These are phyloP conservation scores for Mohoua ochrocephala DNA, from an alignment of 2,113 vertebrate species.

Conservation along the genomic window DNA sequence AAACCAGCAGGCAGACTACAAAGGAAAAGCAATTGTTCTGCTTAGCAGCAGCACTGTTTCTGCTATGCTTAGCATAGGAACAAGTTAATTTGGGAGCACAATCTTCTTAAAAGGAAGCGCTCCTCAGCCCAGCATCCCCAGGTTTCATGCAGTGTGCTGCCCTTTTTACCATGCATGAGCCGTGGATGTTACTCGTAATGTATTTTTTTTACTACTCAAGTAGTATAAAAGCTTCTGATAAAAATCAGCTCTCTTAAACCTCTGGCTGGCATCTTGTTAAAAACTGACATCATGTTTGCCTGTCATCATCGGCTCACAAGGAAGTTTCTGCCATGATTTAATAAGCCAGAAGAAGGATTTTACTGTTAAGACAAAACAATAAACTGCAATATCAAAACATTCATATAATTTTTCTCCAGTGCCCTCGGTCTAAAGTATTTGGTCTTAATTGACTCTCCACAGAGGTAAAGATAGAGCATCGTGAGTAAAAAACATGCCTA, in stretches of 20 bases:
- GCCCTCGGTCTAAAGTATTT: background rate
- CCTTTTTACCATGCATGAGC: constrained; percentile 44
- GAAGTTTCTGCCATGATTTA: constrained; percentile 4
- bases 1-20: constrained; percentile 55
- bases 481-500: background rate
- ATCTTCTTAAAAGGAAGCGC: constrained; percentile 54
- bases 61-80: constrained; percentile 67
- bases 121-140: constrained; percentile 39
- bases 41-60: constrained; percentile 50
- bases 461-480: background rate
- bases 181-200: constrained; percentile 19
- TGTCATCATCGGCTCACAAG: background rate
- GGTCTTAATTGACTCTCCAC: background rate
- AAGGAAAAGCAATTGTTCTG: constrained; percentile 67
- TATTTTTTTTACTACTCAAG: constrained; percentile 1
- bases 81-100: constrained; percentile 75
- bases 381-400: background rate
- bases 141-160: constrained; percentile 47
- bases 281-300: background rate
- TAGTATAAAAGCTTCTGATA: background rate
- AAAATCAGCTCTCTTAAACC: background rate
- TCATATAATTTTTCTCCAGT: background rate
- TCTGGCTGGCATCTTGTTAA: constrained; percentile 4
- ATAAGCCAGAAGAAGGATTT: constrained; percentile 17
- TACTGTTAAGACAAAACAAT: background rate